Evolutionary conservation across 2,113 vertebrate genomes (phyloP).

Genomic region (Triplophysa siluroides): DNA sequence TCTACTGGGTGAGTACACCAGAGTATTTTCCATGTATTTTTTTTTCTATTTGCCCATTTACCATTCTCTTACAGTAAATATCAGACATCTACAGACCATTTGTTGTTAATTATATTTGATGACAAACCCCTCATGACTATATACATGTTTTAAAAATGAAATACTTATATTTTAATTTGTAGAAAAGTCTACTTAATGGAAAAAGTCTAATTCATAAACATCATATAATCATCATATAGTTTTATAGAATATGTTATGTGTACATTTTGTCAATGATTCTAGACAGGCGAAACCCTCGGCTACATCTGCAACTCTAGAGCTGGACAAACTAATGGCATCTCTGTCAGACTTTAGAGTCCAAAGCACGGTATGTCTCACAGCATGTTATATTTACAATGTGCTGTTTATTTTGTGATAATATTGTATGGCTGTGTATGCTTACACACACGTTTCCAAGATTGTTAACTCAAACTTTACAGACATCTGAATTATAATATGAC

Average conservation of each 20-base stretch:
- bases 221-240: too few species aligned
- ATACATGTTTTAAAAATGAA: too few species aligned
- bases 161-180: neutral
- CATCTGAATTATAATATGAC: too few species aligned
- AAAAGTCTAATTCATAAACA: neutral
- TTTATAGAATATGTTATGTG: too few species aligned
- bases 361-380: conserved; percentile 77
- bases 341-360: conserved; percentile 91
- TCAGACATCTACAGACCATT: neutral
- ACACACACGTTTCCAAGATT: too few species aligned
- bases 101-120: neutral
- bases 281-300: conserved; percentile 79
- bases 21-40: neutral
- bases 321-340: conserved; percentile 91
- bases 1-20: conserved; percentile 39
- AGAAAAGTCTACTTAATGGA: neutral
- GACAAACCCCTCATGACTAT: neutral
- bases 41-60: neutral
- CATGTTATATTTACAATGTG: too few species aligned
- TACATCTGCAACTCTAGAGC: conserved; percentile 88
- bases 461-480: too few species aligned
- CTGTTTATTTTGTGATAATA: too few species aligned
- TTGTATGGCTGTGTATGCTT: too few species aligned
- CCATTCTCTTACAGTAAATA: neutral
- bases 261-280: conserved; percentile 25